Evolutionary conservation across 2,888 invertebrate genomes (phyloP), one percentile per base, ranked within the genome.

Genomic region (Rotaria sp.): DNA sequence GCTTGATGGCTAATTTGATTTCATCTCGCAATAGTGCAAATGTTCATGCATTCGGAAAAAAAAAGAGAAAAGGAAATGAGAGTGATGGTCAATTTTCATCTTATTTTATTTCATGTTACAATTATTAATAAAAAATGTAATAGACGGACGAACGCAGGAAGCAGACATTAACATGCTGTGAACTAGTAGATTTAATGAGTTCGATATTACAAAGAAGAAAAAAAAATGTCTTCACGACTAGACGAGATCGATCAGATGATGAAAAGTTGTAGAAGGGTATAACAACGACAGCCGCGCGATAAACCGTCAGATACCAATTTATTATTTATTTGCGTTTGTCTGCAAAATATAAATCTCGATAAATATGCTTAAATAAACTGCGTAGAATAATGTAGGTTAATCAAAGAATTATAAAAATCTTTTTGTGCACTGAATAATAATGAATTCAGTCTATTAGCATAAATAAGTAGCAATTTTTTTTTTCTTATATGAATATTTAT

Each of bases 31-130:
- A 38, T 67, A 38, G 67, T 35, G 67, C 21, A 35, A 67, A 67
- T 67, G 67, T 35, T 67, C 35, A 21, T 35, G 67, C 35, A 21
- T 38, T 67, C 35, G 67, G 67, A 67, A 30, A 59, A 11, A 8
- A 59, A 59, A 67, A 18, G 18, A 67, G 67, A 67, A 67, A 67
- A 67, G 67, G 67, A 67, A 67, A 67, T 67, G 35, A 67, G 67
- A 67, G 67, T 67, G 67, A 67, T 67, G 67, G 67, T 67, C 35
- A 67, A 67, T 67, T 67, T 67, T 67, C 5, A 52, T 52, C 21
- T 35, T 55, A 18, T 38, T 67, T 67, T 67, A 67, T 67, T 67
- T 30, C 67, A 67, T 67, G 35, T 18, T 35, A 26, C 18, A 35
- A n/a, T 35, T 15, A 35, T 30, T 21, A 35, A 30, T 67, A 15